Base-by-base conservation (phyloP, 2,113 vertebrate species). In the Myiagra hebetior region DNA sequence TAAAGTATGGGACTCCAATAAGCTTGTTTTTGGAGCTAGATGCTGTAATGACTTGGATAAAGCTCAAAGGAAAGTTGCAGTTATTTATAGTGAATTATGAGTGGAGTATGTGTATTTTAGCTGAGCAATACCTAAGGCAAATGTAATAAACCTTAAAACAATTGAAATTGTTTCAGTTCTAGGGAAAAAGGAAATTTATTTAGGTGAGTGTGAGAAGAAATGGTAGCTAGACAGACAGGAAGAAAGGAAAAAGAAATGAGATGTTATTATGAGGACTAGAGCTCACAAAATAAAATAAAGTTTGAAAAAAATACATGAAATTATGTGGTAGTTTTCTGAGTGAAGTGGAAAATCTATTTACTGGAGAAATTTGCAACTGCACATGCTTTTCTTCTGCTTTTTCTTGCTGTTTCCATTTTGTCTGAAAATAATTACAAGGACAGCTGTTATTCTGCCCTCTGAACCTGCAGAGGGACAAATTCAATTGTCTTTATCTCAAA, bases 111-210 rank as follows among this genome's bases (percentile, higher is more conserved):
- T 89, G 57, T 79, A 50, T 92, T 91, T 85, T 85, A 85, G 27
- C 63, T 89, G 72, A 89, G 76, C 46, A 84, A 57, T 94, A 90
- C 79, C 86, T 87, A 72, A 86, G 85, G 87, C 85, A 79, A 87
- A 82, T 56, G 47, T 73, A 84, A 75, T 93, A 93, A 95, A 63
- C 21, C 13, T 67, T 64, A 62, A 50, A 91, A 62, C 76, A 92
- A 87, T 42, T 78, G 28, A 87, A 77, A 67, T 81, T 63, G 44
- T 62, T 84, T 41, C 56, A 62, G 46, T 89, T 80, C 79, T 75
- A 60, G 41, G 60, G 83, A 59, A 57, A 59, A 89, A 57, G n/a
- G 57, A 74, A 52, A 65, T 47, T 39, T 87, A 56, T 84, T 69
- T 84, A 39, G 65, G 42, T 67, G 21, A 1, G 15, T 63, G 44